Base-by-base conservation (phyloP, 92 coral and sea anemone species). In the Zoanthus sansibaricus region DNA sequence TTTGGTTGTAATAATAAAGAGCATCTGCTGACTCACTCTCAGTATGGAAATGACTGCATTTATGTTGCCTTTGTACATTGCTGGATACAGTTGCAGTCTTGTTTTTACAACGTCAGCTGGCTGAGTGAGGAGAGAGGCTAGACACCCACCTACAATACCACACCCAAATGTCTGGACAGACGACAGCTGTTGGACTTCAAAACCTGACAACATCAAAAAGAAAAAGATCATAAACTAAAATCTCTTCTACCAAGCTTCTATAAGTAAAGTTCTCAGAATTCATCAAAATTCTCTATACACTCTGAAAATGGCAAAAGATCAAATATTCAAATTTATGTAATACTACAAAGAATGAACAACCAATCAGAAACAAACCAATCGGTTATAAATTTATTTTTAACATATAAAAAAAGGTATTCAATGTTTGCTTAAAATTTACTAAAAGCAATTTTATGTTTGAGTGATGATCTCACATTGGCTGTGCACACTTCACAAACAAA, bases 91-190 rank as follows among this genome's bases (percentile, higher is more conserved):
- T 44, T 80, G 85, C 75, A 80, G 44, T 66, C 85, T 80, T 6
- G 85, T 80, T 47, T 80, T 80, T 1, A 80, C 75, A 1, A 80
- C 85, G 13, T 80, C 85, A 11, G 85, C 85, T 20, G 85, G 85
- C 58, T 80, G 85, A 18, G 85, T 80, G 31, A 80, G 12, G 58
- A 80, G 37, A 14, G 85, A 80, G 7, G 85, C 85, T 1, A 80
- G 62, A 45, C 55, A 66, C 6, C 85, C 85, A 21, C 85, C 85
- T 20, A 67, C 30, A 44, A 80, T 21, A 6, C 85, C 85, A 46
- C 85, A 80, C 12, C 85, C 85, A 80, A 80, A 80, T 6, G 85
- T 80, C 73, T 80, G 85, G 1, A 80, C 14, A 13, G 85, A 9
- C 4, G 7, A 3, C 5, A 80, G 75, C 30, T 20, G 85, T 10